phyloP scores from a whole-genome alignment of 1,140 invertebrate genomes.

The Dryas iulia region DNA sequence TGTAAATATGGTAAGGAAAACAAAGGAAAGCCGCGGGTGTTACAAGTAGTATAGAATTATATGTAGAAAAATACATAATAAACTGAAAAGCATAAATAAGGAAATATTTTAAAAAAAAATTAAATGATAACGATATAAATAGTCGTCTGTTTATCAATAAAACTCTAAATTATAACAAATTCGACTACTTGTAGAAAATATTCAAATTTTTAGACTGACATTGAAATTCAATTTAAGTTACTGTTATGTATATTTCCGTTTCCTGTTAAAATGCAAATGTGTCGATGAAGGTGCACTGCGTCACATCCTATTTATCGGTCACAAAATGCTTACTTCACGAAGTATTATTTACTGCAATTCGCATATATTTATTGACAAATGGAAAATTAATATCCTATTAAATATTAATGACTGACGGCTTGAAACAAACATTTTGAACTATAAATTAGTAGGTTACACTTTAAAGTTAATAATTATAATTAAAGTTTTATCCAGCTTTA shows the following conservation, averaged over 20 bases:
- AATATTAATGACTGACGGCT: background rate
- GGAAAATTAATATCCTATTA: background rate
- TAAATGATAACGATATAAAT: too few species aligned
- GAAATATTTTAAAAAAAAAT: too few species aligned
- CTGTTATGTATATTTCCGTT: slow-evolving; percentile 8
- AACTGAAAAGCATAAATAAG: too few species aligned
- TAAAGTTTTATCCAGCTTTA: too few species aligned
- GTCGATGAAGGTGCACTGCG: slow-evolving; percentile 12
- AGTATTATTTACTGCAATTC: background rate
- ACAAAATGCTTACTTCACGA: background rate
- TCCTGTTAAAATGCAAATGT: slow-evolving; percentile 12
- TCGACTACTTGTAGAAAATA: background rate
- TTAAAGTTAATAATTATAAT: too few species aligned
- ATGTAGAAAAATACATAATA: too few species aligned
- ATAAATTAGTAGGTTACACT: background rate
- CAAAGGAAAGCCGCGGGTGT: too few species aligned
- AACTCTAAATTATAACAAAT: background rate
- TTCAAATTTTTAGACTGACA: background rate
- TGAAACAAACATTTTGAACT: background rate
- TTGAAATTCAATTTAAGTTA: background rate
- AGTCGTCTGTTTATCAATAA: too few species aligned
- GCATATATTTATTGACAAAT: background rate
- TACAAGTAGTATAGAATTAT: too few species aligned
- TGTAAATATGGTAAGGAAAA: too few species aligned
- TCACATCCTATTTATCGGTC: slow-evolving; percentile 16